Percentiles rank a stretch among this genome's conserved stretches.
Conservation (phyloP, 1,140 invertebrate genomes). For the Calliphora vicina region DNA sequence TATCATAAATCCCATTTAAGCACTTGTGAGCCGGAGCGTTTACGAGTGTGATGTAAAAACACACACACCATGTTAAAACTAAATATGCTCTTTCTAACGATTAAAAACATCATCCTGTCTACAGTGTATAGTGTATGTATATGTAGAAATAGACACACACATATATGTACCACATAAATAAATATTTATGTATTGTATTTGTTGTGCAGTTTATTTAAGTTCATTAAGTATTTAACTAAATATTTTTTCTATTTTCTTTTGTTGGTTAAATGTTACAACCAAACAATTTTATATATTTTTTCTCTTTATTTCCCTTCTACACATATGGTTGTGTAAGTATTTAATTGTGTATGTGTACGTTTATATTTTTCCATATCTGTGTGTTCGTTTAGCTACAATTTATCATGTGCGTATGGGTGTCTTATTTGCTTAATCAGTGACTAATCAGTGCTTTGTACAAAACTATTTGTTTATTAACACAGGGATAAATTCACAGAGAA, state of each 20-base stretch:
- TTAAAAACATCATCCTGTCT: neutral
- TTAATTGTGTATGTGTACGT: neutral
- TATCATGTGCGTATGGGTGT: neutral
- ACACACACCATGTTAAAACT: neutral
- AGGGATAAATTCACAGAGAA: neutral
- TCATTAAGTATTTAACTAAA: neutral
- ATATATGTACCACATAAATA: no score
- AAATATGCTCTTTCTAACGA: neutral
- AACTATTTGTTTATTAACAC: slow-evolving; percentile 5
- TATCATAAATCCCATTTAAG: no score
- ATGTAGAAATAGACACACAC: neutral
- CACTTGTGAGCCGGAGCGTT: no score
- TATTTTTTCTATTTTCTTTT: neutral
- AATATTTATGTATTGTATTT: neutral
- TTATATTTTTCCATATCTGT: neutral
- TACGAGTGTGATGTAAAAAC: neutral
- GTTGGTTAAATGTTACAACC: neutral
- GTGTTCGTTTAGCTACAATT: neutral
- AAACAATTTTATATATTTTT: neutral
- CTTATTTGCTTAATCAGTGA: slow-evolving; percentile 9
- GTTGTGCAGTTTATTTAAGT: neutral
- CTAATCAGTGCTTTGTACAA: neutral
- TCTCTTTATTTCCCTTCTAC: neutral
- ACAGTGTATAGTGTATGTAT: neutral
- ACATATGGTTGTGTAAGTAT: neutral